phyloP scores from a whole-genome alignment of 2,113 vertebrate genomes.

The Lophura nycthemera region DNA sequence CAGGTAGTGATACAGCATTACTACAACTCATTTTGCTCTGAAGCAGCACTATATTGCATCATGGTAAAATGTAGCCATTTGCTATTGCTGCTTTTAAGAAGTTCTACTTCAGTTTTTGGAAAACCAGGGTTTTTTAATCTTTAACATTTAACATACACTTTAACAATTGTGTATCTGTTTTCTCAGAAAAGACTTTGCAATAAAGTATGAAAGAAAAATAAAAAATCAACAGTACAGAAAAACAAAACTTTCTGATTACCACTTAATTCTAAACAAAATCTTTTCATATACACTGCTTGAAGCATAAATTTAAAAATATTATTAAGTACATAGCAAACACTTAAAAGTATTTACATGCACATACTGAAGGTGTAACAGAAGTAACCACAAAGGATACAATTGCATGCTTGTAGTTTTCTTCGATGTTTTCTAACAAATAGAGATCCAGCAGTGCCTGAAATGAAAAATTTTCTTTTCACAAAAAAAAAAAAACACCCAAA shows the following conservation, averaged over 20 bases:
- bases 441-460: slow-evolving; percentile 92
- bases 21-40: not conserved
- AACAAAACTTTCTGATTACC: not conserved
- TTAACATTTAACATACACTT: too few relatives aligned
- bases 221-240: not conserved
- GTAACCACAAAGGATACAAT: slow-evolving; percentile 88
- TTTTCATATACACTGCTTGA: not conserved
- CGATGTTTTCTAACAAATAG: slow-evolving; percentile 88
- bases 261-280: not conserved
- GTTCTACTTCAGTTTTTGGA: accelerated
- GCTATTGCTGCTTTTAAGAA: accelerated
- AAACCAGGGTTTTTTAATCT: not conserved
- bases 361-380: not conserved
- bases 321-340: accelerated
- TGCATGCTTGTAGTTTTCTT: slow-evolving; percentile 90
- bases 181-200: not conserved
- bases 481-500: not conserved
- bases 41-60: not conserved
- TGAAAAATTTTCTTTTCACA: not conserved
- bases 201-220: not conserved
- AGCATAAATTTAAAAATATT: not conserved
- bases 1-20: not conserved
- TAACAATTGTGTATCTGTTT: not conserved
- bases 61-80: accelerated
- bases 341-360: not conserved